A percentile compares a stretch with the other conserved stretches of the same genome.
phyloP scores from a whole-genome alignment of 1,140 invertebrate genomes.

The Cydia pomonella region DNA sequence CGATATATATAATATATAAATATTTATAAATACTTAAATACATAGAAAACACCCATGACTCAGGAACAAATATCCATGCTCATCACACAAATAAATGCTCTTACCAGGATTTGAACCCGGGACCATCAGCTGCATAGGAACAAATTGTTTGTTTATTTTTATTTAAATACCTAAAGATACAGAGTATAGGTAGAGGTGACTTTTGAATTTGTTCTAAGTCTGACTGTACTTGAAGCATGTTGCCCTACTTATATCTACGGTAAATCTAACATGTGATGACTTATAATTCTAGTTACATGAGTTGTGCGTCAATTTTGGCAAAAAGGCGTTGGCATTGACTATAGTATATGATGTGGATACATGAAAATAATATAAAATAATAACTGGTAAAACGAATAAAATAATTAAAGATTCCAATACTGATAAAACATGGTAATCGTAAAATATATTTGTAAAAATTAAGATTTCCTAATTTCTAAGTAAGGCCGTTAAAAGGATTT shows the following conservation, averaged over 20 bases:
- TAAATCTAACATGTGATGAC: slow-evolving; percentile 29
- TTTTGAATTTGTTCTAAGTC: no score
- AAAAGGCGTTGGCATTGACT: slow-evolving; percentile 40
- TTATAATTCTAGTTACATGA: slow-evolving; percentile 18
- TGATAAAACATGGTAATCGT: slow-evolving; percentile 5
- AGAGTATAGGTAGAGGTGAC: no score
- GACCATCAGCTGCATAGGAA: no score
- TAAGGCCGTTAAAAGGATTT: slow-evolving; percentile 18
- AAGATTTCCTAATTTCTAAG: slow-evolving; percentile 18
- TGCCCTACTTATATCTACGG: slow-evolving; percentile 11
- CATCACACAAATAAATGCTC: no score
- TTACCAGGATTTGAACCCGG: no score
- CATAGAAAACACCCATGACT: no score
- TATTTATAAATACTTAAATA: no score
- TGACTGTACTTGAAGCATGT: not conserved
- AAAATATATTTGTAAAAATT: slow-evolving; percentile 7
- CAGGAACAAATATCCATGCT: no score
- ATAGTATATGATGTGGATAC: not conserved
- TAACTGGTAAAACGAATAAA: not conserved
- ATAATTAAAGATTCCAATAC: not conserved
- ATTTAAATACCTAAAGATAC: no score
- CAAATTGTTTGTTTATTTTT: no score
- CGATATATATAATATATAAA: no score
- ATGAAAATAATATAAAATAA: not conserved
- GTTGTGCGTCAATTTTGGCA: slow-evolving; percentile 44